Evolutionary conservation across 2,888 invertebrate genomes (phyloP).

Genomic region (Ommatoiulus sabulosus): DNA sequence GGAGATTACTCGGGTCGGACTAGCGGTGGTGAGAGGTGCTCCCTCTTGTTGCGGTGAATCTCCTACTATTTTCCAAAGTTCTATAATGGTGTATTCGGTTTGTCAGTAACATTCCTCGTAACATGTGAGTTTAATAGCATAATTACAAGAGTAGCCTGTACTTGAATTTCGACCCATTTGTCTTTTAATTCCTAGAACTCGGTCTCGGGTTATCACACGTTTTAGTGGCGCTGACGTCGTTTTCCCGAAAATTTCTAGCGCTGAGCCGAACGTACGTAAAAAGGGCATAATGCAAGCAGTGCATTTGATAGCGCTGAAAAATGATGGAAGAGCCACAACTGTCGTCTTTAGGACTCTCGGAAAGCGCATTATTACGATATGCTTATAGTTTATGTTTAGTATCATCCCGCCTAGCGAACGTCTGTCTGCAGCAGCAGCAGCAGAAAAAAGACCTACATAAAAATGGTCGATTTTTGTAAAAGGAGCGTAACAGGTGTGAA

Average conservation of each 20-base stretch:
- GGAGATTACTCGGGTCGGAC: too few relatives aligned
- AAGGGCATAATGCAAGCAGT: not conserved
- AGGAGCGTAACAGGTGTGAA: slow-evolving; percentile 28
- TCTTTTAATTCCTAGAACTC: too few relatives aligned
- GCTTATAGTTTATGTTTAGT: slow-evolving; percentile 25
- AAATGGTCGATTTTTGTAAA: slow-evolving; percentile 28
- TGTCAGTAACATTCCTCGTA: too few relatives aligned
- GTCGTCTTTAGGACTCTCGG: slow-evolving; percentile 28
- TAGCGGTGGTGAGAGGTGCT: too few relatives aligned
- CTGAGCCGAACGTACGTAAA: slow-evolving; percentile 6
- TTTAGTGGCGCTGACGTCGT: too few relatives aligned
- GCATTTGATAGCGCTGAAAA: slow-evolving; percentile 35
- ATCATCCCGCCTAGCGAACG: not conserved
- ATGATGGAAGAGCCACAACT: slow-evolving; percentile 40
- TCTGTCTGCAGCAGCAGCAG: not conserved
- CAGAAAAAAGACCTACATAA: not conserved
- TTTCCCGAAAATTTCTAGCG: not conserved
- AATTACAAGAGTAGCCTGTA: too few relatives aligned
- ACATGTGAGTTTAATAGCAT: too few relatives aligned
- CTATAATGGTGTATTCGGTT: too few relatives aligned
- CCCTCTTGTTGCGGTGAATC: too few relatives aligned
- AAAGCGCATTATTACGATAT: slow-evolving; percentile 31
- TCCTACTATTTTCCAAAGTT: too few relatives aligned
- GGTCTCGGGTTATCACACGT: too few relatives aligned
- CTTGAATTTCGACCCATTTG: too few relatives aligned